phyloP scores from a whole-genome alignment of 2,113 vertebrate species.

The Lasiurus borealis region DNA sequence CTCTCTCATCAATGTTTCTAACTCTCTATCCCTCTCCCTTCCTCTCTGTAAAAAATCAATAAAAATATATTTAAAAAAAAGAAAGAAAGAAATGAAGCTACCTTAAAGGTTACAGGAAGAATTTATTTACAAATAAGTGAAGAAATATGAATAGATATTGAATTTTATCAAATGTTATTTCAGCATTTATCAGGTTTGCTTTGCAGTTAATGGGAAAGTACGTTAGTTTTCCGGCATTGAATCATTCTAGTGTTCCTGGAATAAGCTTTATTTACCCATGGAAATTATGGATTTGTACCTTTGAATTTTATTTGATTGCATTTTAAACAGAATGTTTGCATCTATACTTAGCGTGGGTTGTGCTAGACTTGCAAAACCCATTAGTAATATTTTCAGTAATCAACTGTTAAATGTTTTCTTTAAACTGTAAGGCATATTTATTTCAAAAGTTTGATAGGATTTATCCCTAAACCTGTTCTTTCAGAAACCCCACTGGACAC shows the following conservation, averaged over 20 bases:
- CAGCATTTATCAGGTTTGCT: background rate
- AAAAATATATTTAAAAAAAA: too few relatives aligned
- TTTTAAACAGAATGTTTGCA: background rate
- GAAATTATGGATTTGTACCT: background rate
- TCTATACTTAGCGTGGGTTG: background rate
- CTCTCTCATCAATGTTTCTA: too few relatives aligned
- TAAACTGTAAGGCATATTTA: background rate
- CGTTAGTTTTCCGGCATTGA: background rate
- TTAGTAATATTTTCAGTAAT: constrained; percentile 13
- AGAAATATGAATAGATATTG: background rate
- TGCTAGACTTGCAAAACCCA: constrained; percentile 8
- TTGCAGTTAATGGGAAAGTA: too few relatives aligned
- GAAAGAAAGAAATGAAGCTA: too few relatives aligned
- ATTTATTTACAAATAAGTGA: background rate
- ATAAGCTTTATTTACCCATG: background rate
- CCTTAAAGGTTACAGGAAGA: background rate
- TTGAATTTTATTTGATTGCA: background rate
- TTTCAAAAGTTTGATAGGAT: background rate
- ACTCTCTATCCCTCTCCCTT: too few relatives aligned
- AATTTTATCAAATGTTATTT: background rate
- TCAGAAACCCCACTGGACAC: background rate
- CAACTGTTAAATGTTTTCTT: constrained; percentile 8
- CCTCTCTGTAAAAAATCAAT: too few relatives aligned
- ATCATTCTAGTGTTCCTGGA: background rate
- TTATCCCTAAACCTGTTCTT: background rate